These are phyloP conservation scores for Thunnus maccoyii DNA, from an alignment of 2,113 vertebrate species.

Conservation along the genomic window DNA sequence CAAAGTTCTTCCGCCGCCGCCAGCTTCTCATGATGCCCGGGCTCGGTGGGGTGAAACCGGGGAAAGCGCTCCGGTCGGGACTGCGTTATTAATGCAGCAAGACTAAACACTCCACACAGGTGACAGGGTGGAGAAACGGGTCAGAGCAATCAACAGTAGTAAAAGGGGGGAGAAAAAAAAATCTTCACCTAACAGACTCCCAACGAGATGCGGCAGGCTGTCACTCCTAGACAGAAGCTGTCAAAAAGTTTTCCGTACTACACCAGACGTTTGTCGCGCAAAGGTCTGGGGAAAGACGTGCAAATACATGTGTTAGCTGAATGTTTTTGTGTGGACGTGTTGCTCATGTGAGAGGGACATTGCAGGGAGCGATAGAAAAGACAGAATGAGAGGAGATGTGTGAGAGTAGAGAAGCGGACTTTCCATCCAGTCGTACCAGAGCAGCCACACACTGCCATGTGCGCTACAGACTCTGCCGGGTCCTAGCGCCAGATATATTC, in stretches of 20 bases:
- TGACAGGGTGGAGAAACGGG: constrained; percentile 26
- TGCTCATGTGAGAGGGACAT: constrained; percentile 10
- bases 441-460: constrained; percentile 74
- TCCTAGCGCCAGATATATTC: constrained; percentile 49
- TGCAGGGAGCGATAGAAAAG: constrained; percentile 27
- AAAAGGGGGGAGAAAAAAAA: neutral
- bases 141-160: constrained; percentile 20
- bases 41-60: constrained; percentile 39
- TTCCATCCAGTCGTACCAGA: constrained; percentile 46
- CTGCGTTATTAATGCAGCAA: constrained; percentile 21
- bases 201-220: constrained; percentile 52
- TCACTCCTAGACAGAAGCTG: constrained; percentile 59
- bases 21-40: constrained; percentile 73
- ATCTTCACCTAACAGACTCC: constrained; percentile 47
- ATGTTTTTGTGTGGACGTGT: neutral
- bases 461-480: constrained; percentile 61
- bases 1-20: constrained; percentile 75
- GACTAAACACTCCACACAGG: constrained; percentile 43
- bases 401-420: constrained; percentile 45
- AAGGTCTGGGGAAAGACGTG: neutral
- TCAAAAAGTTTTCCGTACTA: constrained; percentile 75
- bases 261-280: neutral
- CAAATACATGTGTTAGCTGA: constrained; percentile 10
- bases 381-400: constrained; percentile 33
- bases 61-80: constrained; percentile 30